Conservation (phyloP, 2,888 invertebrate species). For the Carpatolechia fugitivella region DNA sequence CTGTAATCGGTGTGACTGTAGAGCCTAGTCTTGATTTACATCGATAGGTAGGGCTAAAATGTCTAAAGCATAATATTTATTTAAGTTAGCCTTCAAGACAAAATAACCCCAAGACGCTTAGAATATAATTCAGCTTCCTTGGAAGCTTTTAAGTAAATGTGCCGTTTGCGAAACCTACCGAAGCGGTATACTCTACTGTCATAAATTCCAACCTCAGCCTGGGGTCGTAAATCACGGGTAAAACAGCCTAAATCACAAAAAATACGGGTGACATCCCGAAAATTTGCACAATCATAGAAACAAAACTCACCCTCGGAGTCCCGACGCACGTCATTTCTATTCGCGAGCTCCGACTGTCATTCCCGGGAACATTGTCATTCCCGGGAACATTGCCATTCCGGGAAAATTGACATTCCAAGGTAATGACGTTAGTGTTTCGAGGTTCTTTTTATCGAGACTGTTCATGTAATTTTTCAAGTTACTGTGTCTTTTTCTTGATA, state of each 20-base stretch:
- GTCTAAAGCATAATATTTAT: too few species aligned
- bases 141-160: background rate
- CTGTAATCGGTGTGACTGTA: too few species aligned
- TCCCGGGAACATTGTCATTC: background rate
- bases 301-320: constrained; percentile 1
- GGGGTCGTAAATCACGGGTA: background rate
- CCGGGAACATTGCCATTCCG: background rate
- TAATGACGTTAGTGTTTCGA: background rate
- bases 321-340: background rate
- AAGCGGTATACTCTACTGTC: background rate
- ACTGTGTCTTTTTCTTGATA: too few species aligned
- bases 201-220: background rate
- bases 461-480: too few species aligned
- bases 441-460: background rate
- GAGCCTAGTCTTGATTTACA: too few species aligned
- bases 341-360: background rate
- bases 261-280: constrained; percentile 1
- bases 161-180: background rate
- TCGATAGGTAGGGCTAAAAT: too few species aligned
- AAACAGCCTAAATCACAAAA: constrained; percentile 4
- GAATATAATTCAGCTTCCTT: too few species aligned
- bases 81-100: too few species aligned
- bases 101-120: too few species aligned
- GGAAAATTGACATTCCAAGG: background rate
- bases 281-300: constrained; percentile 12